Percentiles rank a stretch among this genome's conserved stretches.
Evolutionary conservation across 2,113 vertebrate genomes (phyloP).

Genomic region (Toxostoma redivivum): DNA sequence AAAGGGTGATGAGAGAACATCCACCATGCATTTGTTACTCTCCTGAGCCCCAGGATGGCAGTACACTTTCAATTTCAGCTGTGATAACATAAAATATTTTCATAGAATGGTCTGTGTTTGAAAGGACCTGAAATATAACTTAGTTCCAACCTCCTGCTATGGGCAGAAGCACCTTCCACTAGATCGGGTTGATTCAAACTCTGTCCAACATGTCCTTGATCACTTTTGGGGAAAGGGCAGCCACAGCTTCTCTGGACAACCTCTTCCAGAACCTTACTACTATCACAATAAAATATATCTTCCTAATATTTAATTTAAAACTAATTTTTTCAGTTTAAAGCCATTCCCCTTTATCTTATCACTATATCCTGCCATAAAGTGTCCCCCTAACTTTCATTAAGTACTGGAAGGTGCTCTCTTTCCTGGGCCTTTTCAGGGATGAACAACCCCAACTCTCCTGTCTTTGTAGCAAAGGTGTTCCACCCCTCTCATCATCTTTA

Average conservation of each 20-base stretch:
- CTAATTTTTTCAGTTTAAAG: neutral
- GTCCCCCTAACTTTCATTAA: neutral
- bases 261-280: neutral
- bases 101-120: neutral
- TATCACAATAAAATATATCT: neutral
- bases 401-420: neutral
- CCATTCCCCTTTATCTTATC: neutral
- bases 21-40: neutral
- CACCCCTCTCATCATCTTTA: neutral
- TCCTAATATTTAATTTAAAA: neutral
- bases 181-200: neutral
- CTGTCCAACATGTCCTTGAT: neutral
- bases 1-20: neutral
- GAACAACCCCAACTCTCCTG: neutral
- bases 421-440: neutral
- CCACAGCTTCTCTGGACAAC: neutral
- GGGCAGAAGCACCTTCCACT: neutral
- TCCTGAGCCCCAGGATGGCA: neutral
- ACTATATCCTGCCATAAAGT: neutral
- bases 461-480: neutral
- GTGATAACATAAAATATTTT: neutral
- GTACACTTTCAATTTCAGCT: neutral
- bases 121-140: neutral
- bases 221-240: neutral
- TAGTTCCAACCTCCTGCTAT: neutral